Base-by-base conservation (phyloP, 2,113 vertebrate genomes). In the Mus pahari region DNA sequence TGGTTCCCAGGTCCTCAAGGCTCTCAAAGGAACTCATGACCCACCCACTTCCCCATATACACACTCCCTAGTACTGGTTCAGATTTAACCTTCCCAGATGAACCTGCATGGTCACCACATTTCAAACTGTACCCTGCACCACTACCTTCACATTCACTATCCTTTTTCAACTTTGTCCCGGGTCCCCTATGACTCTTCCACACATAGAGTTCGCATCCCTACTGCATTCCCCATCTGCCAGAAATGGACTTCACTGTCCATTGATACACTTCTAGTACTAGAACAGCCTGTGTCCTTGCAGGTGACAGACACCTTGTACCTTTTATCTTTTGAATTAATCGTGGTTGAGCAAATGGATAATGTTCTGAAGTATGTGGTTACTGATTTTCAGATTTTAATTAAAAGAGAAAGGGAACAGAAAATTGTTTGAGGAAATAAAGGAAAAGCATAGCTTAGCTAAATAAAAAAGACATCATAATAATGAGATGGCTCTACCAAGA, bases 391-490 rank as follows among this genome's bases (percentile, higher is more conserved):
- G 81, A 60, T 68, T 87, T 70, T 82, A 93, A 86, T 82, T 75
- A 81, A 86, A 93, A 75, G 33, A 84, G 79, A 70, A 93, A 93
- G 20, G 73, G 62, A 89, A 94, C 77, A 26, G 62, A 6, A 70
- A n/a, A 7, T 48, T 92, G 74, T 74, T 53, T 28, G 64, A 24
- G 58, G 73, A 86, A 90, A 86, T 22, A 50, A 75, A 33, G 20
- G 4, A n/a, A 94, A 74, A 84, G 39, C 2, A 4, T 77, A 82
- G 22, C 68, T 64, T 79, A 84, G 62, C 66, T 90, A 95, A 77
- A 90, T 24, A 87, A 90, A 74, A 64, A 53, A 28, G 14, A 70
- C 26, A 7, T 75, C 78, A 48, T 48, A 48, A 48, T 48, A 48
- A 48, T 48, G 48, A 48, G 48, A 4, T 5, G 31, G n/a, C 36